A percentile compares a stretch with the other conserved stretches of the same genome.
Conservation (phyloP, 1,140 invertebrate genomes). For the Cataglyphis hispanica region DNA sequence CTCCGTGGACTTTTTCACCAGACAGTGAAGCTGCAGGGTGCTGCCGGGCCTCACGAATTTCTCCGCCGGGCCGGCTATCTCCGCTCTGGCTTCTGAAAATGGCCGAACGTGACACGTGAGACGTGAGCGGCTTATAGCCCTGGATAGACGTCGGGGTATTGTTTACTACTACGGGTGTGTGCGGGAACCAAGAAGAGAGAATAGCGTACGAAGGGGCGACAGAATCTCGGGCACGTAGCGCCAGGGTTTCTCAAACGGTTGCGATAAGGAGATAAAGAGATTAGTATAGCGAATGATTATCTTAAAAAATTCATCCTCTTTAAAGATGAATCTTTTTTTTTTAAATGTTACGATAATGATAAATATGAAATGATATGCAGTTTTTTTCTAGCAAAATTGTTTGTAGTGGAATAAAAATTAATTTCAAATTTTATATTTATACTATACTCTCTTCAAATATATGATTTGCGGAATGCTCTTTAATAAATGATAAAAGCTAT, state of each 20-base stretch:
- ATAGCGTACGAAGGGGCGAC: slow-evolving; percentile 2
- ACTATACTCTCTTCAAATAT: neutral
- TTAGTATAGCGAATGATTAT: neutral
- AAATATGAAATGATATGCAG: neutral
- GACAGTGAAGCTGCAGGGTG: slow-evolving; percentile 92
- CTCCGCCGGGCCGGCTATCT: slow-evolving; percentile 93
- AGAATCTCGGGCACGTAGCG: slow-evolving; percentile 34
- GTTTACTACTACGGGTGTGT: slow-evolving; percentile 60
- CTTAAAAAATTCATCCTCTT: neutral
- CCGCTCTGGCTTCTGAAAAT: slow-evolving; percentile 92
- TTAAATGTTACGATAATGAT: neutral
- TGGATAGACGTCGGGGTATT: slow-evolving; percentile 53
- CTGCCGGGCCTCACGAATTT: slow-evolving; percentile 95
- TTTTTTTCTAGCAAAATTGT: neutral
- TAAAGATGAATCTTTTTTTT: neutral
- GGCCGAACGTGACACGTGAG: slow-evolving; percentile 70
- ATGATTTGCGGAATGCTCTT: neutral
- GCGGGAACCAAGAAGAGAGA: slow-evolving; percentile 5
- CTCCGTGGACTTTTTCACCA: slow-evolving; percentile 93
- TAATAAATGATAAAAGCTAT: neutral
- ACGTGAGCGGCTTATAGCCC: slow-evolving; percentile 69
- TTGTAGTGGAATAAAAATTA: neutral
- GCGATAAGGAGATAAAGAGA: neutral
- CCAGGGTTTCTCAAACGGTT: slow-evolving; percentile 43
- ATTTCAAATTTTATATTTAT: neutral